These are phyloP conservation scores for Falcaria lacertinaria DNA, from an alignment of 2,888 invertebrate genomes.

Conservation along the genomic window DNA sequence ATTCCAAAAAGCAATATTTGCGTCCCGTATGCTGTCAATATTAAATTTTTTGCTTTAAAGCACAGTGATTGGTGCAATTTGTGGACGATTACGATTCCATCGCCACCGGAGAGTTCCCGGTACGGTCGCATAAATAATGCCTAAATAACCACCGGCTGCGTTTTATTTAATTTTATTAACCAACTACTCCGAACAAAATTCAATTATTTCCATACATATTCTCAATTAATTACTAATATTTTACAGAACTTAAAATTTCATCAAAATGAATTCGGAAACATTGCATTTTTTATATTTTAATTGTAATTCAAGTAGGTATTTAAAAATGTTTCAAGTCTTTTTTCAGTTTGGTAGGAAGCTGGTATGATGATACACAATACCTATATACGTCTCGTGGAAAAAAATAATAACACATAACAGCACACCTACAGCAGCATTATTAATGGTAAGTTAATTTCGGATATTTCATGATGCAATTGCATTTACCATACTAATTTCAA, in stretches of 20 bases:
- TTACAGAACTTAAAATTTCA: background rate
- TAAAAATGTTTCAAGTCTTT: no score
- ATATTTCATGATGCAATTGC: background rate
- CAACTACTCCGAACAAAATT: slow-evolving; percentile 15
- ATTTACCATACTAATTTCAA: background rate
- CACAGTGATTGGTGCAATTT: slow-evolving; percentile 37
- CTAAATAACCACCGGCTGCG: slow-evolving; percentile 29
- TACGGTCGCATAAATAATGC: slow-evolving; percentile 48
- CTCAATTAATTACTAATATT: background rate
- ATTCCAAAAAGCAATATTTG: background rate
- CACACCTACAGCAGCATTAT: no score
- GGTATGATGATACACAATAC: no score
- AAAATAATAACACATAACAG: no score
- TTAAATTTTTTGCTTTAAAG: slow-evolving; percentile 28
- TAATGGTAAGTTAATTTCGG: background rate
- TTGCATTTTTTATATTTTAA: no score
- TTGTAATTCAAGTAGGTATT: no score
- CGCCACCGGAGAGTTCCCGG: slow-evolving; percentile 41
- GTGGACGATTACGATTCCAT: slow-evolving; percentile 36
- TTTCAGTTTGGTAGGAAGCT: no score
- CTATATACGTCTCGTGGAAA: no score
- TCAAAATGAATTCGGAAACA: no score
- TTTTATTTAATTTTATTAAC: slow-evolving; percentile 16
- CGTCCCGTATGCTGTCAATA: slow-evolving; percentile 26
- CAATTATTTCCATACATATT: slow-evolving; percentile 20